Evolutionary conservation across 1,140 invertebrate species (phyloP).

Genomic region (Drosophila parabipectinata): DNA sequence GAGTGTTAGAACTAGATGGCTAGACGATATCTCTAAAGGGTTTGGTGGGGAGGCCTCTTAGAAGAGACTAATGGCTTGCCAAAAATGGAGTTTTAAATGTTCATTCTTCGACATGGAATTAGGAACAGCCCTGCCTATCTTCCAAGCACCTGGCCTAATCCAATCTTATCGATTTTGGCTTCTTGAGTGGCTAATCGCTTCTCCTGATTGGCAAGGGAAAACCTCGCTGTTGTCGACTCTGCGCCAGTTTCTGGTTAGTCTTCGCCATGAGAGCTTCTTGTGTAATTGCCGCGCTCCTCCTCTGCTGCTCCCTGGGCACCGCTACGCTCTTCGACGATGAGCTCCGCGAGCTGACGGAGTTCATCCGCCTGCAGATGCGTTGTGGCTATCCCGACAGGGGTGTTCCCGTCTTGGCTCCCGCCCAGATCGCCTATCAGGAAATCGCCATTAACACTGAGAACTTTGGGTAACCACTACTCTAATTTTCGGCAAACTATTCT

Average conservation of each 20-base stretch:
- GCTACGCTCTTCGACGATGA: conserved; percentile 70
- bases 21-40: too few relatives aligned
- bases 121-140: conserved; percentile 14
- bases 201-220: conserved; percentile 10
- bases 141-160: conserved; percentile 36
- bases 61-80: too few relatives aligned
- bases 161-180: conserved; percentile 32
- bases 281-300: conserved; percentile 32
- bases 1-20: too few relatives aligned
- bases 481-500: too few relatives aligned
- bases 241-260: conserved; percentile 23
- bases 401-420: conserved; percentile 68
- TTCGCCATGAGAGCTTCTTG: conserved; percentile 49
- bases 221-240: neutral
- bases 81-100: neutral
- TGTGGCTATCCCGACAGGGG: conserved; percentile 68
- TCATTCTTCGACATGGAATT: neutral
- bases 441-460: conserved; percentile 20
- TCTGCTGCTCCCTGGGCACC: conserved; percentile 48
- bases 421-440: conserved; percentile 41
- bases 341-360: conserved; percentile 72
- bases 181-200: conserved; percentile 41
- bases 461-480: conserved; percentile 33
- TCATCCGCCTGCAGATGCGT: conserved; percentile 73
- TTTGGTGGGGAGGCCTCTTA: too few relatives aligned